A percentile compares a stretch with the other conserved stretches of the same genome.
Evolutionary conservation across 2,797 vertebrate genomes (phyloP).

Genomic region (Acanthopagrus latus): DNA sequence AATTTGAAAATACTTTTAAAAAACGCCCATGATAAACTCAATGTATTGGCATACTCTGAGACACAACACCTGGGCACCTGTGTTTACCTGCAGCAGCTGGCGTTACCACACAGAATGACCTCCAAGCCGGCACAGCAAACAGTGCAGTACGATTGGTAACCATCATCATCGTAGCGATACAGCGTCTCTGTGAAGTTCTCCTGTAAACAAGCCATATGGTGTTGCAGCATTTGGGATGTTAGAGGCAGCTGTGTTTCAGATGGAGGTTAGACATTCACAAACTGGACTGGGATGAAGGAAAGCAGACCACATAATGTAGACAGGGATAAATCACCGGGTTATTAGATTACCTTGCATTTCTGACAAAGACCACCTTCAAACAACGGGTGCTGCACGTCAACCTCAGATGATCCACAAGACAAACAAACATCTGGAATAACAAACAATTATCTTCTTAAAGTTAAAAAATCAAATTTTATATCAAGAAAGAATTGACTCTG

Average conservation of each 20-base stretch:
- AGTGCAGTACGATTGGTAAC: constrained; percentile 89
- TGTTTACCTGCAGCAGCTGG: constrained; percentile 87
- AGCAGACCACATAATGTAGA: constrained; percentile 18
- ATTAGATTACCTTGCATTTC: constrained; percentile 85
- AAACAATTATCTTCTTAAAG: constrained; percentile 9
- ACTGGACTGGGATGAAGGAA: constrained; percentile 39
- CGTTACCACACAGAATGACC: constrained; percentile 86
- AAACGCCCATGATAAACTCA: background rate
- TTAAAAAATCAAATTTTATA: background rate
- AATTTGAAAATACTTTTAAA: background rate
- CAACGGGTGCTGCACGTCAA: constrained; percentile 81
- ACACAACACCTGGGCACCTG: background rate
- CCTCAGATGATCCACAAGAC: constrained; percentile 78
- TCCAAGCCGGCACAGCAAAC: constrained; percentile 85
- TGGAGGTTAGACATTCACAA: constrained; percentile 48
- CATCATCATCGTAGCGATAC: constrained; percentile 87
- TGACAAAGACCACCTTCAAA: constrained; percentile 86
- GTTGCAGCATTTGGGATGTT: constrained; percentile 29
- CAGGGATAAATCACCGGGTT: background rate
- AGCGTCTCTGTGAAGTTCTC: constrained; percentile 86
- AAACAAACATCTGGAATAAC: constrained; percentile 84
- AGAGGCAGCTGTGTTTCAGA: constrained; percentile 34
- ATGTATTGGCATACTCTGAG: too few species aligned
- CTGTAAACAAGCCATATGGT: constrained; percentile 62
- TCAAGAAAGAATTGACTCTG: background rate